phyloP scores from a whole-genome alignment of 2,113 vertebrate species.

The Procavia capensis region DNA sequence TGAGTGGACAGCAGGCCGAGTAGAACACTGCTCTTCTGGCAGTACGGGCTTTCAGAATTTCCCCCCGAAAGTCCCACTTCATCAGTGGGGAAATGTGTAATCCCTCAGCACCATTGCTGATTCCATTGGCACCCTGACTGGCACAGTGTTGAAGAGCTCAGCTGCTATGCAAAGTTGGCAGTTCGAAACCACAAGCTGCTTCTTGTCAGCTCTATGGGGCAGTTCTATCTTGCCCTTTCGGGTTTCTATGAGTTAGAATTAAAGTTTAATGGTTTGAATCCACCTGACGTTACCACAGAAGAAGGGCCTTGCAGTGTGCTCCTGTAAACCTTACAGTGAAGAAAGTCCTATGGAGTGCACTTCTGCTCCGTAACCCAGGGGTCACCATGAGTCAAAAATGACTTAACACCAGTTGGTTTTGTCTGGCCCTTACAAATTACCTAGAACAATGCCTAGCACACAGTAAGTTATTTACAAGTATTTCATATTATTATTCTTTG shows the following conservation, averaged over 20 bases:
- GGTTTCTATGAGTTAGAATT: not conserved
- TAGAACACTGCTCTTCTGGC: not conserved
- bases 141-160: no score
- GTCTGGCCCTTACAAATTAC: not conserved
- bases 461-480: not conserved
- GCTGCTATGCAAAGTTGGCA: no score
- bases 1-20: not conserved
- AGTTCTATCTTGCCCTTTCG: no score
- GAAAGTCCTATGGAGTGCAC: not conserved
- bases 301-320: not conserved
- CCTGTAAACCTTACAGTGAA: not conserved
- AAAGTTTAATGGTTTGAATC: not conserved
- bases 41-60: not conserved
- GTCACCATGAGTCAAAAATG: not conserved
- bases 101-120: not conserved
- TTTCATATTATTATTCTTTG: not conserved
- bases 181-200: no score
- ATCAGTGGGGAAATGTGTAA: not conserved
- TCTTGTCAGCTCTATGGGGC: no score
- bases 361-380: not conserved
- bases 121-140: no score
- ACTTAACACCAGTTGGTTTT: not conserved
- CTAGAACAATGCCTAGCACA: not conserved
- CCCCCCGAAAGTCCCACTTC: not conserved
- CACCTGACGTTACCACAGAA: not conserved